Conservation (phyloP, 2,797 vertebrate genomes). For the Cynodonichthys magdalenae region DNA sequence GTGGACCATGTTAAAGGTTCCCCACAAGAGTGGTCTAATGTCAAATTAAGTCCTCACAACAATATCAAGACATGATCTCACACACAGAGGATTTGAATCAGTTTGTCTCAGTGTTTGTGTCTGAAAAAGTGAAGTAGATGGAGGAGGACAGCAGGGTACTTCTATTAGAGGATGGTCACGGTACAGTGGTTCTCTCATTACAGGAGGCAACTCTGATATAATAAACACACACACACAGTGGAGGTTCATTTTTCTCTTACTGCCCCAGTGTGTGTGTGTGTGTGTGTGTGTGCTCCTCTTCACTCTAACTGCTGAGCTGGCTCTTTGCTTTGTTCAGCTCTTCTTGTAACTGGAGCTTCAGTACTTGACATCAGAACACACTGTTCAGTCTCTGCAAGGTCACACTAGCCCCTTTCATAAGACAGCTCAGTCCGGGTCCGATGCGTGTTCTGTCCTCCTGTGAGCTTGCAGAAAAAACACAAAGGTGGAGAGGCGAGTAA, state of each 20-base stretch:
- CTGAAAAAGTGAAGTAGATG: conserved; percentile 3
- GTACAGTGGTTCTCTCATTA: conserved; percentile 17
- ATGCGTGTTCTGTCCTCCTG: too few species aligned
- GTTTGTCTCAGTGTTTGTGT: conserved; percentile 9
- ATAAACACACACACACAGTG: not conserved
- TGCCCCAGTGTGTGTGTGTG: not conserved
- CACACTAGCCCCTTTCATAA: conserved; percentile 2
- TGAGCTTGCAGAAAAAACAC: too few species aligned
- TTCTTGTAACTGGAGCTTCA: conserved; percentile 28
- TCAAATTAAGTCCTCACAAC: too few species aligned
- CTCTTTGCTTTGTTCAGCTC: conserved; percentile 10
- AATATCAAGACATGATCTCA: not conserved
- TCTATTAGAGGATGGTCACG: conserved; percentile 23
- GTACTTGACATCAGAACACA: not conserved
- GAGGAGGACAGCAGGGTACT: conserved; percentile 1
- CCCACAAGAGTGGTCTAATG: too few species aligned
- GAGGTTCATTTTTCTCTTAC: not conserved
- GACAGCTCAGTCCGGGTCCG: too few species aligned
- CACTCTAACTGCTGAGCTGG: conserved; percentile 33
- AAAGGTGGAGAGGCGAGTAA: too few species aligned
- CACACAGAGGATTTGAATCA: not conserved
- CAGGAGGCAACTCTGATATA: conserved; percentile 10
- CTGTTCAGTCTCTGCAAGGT: conserved; percentile 8
- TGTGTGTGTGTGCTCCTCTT: conserved; percentile 1
- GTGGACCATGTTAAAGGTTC: too few species aligned